These are phyloP conservation scores for Acrocyrtus sp. DNA, from an alignment of 2,888 invertebrate species.

Conservation along the genomic window DNA sequence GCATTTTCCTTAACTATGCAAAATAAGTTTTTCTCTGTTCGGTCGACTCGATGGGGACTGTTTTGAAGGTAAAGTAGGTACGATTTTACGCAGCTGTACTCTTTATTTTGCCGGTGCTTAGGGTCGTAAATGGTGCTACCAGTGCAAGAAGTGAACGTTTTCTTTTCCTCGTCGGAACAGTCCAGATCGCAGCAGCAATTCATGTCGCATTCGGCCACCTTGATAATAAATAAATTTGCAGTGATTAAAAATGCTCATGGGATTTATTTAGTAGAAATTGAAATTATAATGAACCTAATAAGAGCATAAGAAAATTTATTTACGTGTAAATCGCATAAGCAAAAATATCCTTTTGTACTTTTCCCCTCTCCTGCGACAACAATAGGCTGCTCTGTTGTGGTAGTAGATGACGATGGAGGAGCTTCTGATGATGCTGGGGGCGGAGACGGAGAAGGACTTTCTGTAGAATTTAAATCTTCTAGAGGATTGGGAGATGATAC, in stretches of 20 bases:
- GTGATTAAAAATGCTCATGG: not conserved
- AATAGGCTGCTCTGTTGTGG: constrained; percentile 8
- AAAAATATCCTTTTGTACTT: constrained; percentile 66
- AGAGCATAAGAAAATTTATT: constrained; percentile 58
- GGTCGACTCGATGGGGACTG: constrained; percentile 65
- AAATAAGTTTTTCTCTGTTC: constrained; percentile 70
- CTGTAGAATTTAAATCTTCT: not conserved
- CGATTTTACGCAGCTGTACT: constrained; percentile 69
- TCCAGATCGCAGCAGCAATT: constrained; percentile 87
- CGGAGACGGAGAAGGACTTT: constrained; percentile 8
- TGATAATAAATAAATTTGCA: constrained; percentile 15
- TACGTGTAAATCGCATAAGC: constrained; percentile 72
- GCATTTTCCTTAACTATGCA: constrained; percentile 72
- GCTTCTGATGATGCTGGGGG: constrained; percentile 51
- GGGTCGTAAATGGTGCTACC: constrained; percentile 42
- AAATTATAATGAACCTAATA: not conserved
- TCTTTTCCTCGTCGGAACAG: constrained; percentile 73
- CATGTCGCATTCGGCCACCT: constrained; percentile 78
- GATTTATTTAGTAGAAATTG: constrained; percentile 13
- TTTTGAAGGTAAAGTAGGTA: constrained; percentile 71
- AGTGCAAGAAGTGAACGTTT: constrained; percentile 73
- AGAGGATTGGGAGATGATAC: too few relatives aligned
- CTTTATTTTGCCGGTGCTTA: constrained; percentile 17
- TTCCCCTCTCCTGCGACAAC: not conserved
- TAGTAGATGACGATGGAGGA: constrained; percentile 28